Evolutionary conservation across 2,888 invertebrate species (phyloP), one percentile per base, ranked within the genome.

Genomic region (Itoplectis maculator): DNA sequence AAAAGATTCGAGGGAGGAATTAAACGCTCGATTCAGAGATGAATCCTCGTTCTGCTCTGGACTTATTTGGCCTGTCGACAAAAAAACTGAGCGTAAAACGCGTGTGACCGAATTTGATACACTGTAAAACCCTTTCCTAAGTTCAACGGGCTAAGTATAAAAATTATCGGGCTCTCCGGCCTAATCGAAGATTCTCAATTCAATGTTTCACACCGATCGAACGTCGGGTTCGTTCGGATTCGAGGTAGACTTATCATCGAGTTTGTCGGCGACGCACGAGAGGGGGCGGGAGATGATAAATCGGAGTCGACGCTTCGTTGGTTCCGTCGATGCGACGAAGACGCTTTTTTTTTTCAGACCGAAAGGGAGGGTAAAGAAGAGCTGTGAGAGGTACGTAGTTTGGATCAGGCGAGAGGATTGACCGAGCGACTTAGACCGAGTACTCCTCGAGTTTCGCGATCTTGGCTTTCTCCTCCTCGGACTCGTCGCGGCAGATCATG

Each of bases 401-500:
- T 70, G 78, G 56, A 73, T 77, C 45, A 73, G 79, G 82, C 68
- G 75, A 68, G 82, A 79, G 61, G 73, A 68, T 74, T 0, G 37
- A 13, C 56, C 18, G 63, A 35, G 45, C n/a, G 11, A 73, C 84
- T 90, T 91, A 92, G 86, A 92, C 89, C 29, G 92, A 88, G 88
- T 93, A 95, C 83, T 93, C 93, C 51, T 95, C 95, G 82, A 96
- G 93, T 84, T 94, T 94, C 66, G 94, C 94, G 76, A 96, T 91
- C 87, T 94, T 94, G 66, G 94, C 94, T 86, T 94, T 94, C 82
- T 96, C 96, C 86, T 95, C 95, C 15, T 95, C 95, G 0, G 95
- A 94, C 63, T 95, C 95, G 86, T 95, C 94, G 23, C 95, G 93
- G 15, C 95, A 95, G 68, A 96, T 94, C 89, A 98, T 93, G 87